A percentile compares a stretch with the other conserved stretches of the same genome.
These are phyloP conservation scores for Nemotelus pantherinus DNA, from an alignment of 2,888 invertebrate genomes.

Conservation along the genomic window DNA sequence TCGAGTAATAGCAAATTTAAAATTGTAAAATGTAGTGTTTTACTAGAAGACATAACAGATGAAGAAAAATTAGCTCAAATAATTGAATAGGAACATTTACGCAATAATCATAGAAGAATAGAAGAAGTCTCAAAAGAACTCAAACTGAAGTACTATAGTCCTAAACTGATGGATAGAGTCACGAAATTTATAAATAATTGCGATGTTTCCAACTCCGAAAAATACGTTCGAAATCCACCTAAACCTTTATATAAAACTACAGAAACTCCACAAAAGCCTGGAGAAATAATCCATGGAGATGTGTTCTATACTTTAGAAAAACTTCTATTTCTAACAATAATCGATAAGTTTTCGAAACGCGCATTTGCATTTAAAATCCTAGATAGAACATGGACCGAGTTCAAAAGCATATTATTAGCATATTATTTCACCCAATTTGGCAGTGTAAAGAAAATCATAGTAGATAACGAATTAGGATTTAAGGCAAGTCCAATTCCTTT, in stretches of 20 bases:
- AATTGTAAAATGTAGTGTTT: conserved; percentile 5
- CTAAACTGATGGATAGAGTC: neutral
- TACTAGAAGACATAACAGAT: conserved; percentile 40
- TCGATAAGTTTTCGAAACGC: no score
- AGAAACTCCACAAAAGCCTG: neutral
- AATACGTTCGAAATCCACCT: neutral
- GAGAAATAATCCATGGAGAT: neutral
- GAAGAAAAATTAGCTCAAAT: conserved; percentile 38
- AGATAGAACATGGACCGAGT: no score
- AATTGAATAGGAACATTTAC: neutral
- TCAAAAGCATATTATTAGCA: neutral
- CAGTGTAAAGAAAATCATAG: no score
- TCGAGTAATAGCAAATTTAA: conserved; percentile 5
- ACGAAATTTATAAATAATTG: conserved; percentile 9
- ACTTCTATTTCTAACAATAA: neutral
- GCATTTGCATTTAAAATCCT: no score
- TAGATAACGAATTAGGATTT: no score
- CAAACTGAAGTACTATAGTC: neutral
- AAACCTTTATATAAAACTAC: neutral
- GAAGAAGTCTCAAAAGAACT: conserved; percentile 1
- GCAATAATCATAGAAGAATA: neutral
- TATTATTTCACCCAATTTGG: no score
- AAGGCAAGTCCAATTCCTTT: no score
- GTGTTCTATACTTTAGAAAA: neutral
- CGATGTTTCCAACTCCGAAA: neutral